Base-by-base conservation (phyloP, 2,888 invertebrate genomes). In the Trichopria drosophilae region DNA sequence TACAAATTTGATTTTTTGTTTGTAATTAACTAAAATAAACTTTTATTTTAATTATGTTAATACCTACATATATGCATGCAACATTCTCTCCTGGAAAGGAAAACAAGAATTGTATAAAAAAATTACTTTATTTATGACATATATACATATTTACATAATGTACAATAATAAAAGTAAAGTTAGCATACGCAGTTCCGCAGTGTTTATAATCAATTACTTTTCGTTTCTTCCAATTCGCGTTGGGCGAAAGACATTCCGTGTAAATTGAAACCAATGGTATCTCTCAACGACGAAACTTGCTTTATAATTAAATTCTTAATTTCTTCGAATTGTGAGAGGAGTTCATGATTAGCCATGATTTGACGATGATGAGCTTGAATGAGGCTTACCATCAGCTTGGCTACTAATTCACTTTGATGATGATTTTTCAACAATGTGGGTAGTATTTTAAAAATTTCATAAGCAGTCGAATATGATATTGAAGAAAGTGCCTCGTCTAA, bases 401-500 rank as follows among this genome's bases (percentile, higher is more conserved):
- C 83, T 47, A 88, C 78, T 44, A 94, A 76, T 77, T 98, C 96
- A 0, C 84, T 80, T 72, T 88, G 78, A 68, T 85, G 87, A 23
- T 85, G 84, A 53, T 83, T 80, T 43, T 76, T 67, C 7, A 93
- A 78, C 46, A 95, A 78, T 5, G 77, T 69, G 0, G 88, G 85
- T 53, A 96, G 75, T 65, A 85, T 79, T 49, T 83, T 80, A 1
- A 98, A 78, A 37, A 97, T 79, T 41, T 90, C 86, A 65, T 87
- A 84, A 1, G 92, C 91, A 42, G 85, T 82, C 40, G 85, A 81
- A 70, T 94, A 91, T 1, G 96, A 93, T 32, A 98, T 76, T 9
- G 95, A 78, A 1, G 96, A 77, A 1, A 98, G 78, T 0, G 93
- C 84, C 76, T 95, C 93, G 75, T 97, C 94, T 53, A 98, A 76